Evolutionary conservation across 2,888 invertebrate genomes (phyloP).

Genomic region (Lycia hirtaria): DNA sequence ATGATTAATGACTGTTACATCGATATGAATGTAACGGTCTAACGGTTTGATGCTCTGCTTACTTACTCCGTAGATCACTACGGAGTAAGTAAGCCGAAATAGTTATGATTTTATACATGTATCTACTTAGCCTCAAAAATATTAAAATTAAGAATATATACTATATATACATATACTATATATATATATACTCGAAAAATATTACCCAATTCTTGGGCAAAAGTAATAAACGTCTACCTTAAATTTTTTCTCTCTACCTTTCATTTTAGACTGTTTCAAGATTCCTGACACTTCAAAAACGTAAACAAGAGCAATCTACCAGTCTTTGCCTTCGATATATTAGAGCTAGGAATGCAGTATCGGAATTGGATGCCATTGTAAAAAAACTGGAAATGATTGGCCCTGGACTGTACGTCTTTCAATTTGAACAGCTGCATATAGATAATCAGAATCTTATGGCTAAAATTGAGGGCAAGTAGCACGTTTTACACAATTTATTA

Average conservation of each 20-base stretch:
- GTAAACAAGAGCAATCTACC: conserved; percentile 69
- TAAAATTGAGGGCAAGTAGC: conserved; percentile 76
- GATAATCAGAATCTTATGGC: conserved; percentile 72
- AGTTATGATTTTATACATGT: too few species aligned
- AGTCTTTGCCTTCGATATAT: conserved; percentile 72
- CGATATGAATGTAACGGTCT: too few species aligned
- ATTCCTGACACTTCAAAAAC: conserved; percentile 68
- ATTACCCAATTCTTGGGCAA: too few species aligned
- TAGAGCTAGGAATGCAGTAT: conserved; percentile 72
- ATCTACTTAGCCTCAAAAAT: too few species aligned
- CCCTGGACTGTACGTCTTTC: conserved; percentile 75
- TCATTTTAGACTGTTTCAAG: conserved; percentile 66
- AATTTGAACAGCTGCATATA: conserved; percentile 73
- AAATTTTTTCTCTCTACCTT: not conserved
- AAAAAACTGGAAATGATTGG: conserved; percentile 72
- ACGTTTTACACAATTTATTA: not conserved
- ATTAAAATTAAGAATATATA: too few species aligned
- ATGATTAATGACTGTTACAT: too few species aligned
- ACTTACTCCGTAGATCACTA: too few species aligned
- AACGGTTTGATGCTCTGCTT: too few species aligned
- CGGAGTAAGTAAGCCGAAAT: too few species aligned
- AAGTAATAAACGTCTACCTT: too few species aligned
- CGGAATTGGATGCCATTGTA: conserved; percentile 67
- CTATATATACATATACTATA: too few species aligned
- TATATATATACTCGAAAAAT: too few species aligned